Evolutionary conservation across 2,888 invertebrate genomes (phyloP).

Genomic region (Argyra leucocephala): DNA sequence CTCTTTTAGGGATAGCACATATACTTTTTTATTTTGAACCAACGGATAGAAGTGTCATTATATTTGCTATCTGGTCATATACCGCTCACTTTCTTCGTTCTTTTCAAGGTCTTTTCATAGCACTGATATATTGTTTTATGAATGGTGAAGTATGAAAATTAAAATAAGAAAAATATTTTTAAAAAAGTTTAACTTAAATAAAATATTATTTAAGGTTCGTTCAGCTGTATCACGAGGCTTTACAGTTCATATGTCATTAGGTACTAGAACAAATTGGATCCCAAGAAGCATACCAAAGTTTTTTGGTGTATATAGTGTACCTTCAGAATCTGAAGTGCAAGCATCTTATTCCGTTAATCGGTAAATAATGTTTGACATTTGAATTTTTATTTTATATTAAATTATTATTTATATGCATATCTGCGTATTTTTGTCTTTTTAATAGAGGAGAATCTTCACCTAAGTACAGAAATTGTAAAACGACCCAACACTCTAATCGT

Average conservation of each 20-base stretch:
- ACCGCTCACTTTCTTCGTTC: constrained; percentile 69
- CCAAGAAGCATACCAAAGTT: constrained; percentile 41
- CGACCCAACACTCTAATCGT: constrained; percentile 22
- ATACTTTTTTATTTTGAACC: constrained; percentile 62
- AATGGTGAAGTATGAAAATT: constrained; percentile 63
- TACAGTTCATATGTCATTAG: constrained; percentile 43
- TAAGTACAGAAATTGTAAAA: constrained; percentile 19
- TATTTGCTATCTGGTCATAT: constrained; percentile 72
- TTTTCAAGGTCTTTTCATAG: constrained; percentile 74
- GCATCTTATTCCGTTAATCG: constrained; percentile 28
- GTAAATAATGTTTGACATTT: constrained; percentile 29
- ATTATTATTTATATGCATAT: constrained; percentile 4
- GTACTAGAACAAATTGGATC: constrained; percentile 42
- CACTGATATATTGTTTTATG: constrained; percentile 70
- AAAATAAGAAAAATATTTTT: constrained; percentile 8
- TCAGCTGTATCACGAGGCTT: constrained; percentile 44
- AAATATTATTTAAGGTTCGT: constrained; percentile 38
- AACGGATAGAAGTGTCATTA: constrained; percentile 56
- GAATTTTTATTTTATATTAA: constrained; percentile 5
- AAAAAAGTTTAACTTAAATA: too few species aligned
- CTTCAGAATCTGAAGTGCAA: constrained; percentile 39
- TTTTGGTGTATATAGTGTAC: constrained; percentile 40
- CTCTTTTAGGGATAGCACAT: constrained; percentile 73
- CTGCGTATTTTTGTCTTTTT: background rate
- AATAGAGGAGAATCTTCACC: constrained; percentile 20